A percentile compares a stretch with the other conserved stretches of the same genome.
These are phyloP conservation scores for Andrena hattorfiana DNA, from an alignment of 2,888 invertebrate species.

Conservation along the genomic window DNA sequence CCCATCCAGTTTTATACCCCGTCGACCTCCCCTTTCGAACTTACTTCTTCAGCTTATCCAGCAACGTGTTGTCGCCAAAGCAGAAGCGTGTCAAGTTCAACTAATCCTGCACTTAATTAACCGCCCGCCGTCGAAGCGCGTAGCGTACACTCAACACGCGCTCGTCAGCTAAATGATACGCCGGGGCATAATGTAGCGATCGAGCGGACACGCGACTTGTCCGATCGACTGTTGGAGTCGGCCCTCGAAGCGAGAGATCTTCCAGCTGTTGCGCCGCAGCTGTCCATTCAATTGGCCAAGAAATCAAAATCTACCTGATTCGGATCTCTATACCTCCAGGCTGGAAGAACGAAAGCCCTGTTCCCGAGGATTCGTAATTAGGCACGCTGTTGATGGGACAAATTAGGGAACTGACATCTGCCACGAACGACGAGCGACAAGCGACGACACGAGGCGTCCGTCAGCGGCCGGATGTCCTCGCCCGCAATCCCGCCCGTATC, in stretches of 20 bases:
- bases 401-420: slow-evolving; percentile 50
- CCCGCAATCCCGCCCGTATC: background rate
- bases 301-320: slow-evolving; percentile 36
- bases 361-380: slow-evolving; percentile 17
- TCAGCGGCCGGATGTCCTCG: slow-evolving; percentile 9
- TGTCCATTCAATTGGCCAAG: slow-evolving; percentile 37
- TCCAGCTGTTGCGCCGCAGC: slow-evolving; percentile 59
- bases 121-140: slow-evolving; percentile 44
- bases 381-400: slow-evolving; percentile 20
- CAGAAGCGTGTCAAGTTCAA: slow-evolving; percentile 61
- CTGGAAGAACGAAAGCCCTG: background rate
- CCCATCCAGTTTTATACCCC: slow-evolving; percentile 19
- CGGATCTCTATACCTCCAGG: slow-evolving; percentile 19
- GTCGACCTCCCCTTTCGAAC: background rate
- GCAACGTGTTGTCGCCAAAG: slow-evolving; percentile 17
- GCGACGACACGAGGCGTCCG: background rate
- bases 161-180: slow-evolving; percentile 27
- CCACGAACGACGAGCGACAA: background rate
- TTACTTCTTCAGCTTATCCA: too few relatives aligned
- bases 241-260: slow-evolving; percentile 27
- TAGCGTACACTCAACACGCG: background rate
- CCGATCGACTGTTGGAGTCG: slow-evolving; percentile 33
- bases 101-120: slow-evolving; percentile 72
- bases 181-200: slow-evolving; percentile 12
- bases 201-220: background rate